A percentile compares a stretch with the other conserved stretches of the same genome.
Conservation (phyloP, 2,888 invertebrate genomes). For the Lepidochrysops patricia region DNA sequence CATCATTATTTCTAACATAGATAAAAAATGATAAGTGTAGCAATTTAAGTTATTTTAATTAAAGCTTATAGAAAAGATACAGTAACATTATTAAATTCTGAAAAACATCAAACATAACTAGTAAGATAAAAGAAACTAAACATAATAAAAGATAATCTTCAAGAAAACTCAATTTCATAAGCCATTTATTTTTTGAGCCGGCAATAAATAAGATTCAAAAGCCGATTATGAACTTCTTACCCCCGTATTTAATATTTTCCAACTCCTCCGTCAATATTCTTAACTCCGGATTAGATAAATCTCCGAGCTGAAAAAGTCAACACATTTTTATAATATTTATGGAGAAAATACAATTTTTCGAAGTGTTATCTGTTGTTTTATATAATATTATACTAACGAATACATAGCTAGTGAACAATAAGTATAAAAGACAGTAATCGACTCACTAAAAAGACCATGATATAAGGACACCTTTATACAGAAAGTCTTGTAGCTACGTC, state of each 20-base stretch:
- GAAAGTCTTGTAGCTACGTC: too few species aligned
- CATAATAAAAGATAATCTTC: background rate
- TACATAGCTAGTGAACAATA: too few species aligned
- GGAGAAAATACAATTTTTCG: background rate
- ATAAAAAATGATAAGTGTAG: too few species aligned
- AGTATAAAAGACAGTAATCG: too few species aligned
- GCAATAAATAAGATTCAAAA: slow-evolving; percentile 3
- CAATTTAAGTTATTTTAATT: too few species aligned
- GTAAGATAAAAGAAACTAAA: background rate
- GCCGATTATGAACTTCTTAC: slow-evolving; percentile 62
- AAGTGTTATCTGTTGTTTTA: background rate
- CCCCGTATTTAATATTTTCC: slow-evolving; percentile 93
- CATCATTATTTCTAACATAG: too few species aligned
- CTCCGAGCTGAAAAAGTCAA: slow-evolving; percentile 81
- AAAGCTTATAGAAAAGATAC: too few species aligned
- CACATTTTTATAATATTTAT: background rate
- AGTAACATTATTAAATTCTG: too few species aligned
- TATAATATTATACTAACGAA: too few species aligned
- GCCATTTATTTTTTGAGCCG: background rate
- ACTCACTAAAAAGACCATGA: too few species aligned
- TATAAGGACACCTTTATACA: too few species aligned
- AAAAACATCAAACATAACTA: background rate
- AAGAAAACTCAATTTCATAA: background rate
- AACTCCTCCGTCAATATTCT: slow-evolving; percentile 93
- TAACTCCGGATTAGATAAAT: slow-evolving; percentile 92